Base-by-base conservation (phyloP, 1,140 invertebrate genomes). In the Hyposmocoma kahamanoa region DNA sequence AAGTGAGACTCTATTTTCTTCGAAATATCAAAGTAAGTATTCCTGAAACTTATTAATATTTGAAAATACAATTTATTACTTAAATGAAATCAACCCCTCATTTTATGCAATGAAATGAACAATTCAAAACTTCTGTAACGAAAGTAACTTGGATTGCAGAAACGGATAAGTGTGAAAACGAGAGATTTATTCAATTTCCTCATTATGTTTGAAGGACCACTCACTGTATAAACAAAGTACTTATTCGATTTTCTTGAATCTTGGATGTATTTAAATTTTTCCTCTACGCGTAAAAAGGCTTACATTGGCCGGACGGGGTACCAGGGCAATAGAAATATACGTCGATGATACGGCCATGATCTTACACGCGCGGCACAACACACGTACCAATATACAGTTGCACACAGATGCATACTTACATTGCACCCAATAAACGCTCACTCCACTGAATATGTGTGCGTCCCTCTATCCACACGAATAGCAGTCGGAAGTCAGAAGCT, bases 381-480 rank as follows among this genome's bases (percentile, higher is more conserved):
- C 15, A 34, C 38, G 50, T n/a, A n/a, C n/a, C n/a, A n/a, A n/a
- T n/a, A n/a, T n/a, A n/a, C n/a, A 48, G 38, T 46, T 60, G 62
- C 67, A 68, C 42, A 61, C 60, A 69, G 32, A 50, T 53, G 42
- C 46, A 49, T 57, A 45, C 50, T 77, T 79, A 78, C 73, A 76
- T 65, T 72, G 70, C 65, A 68, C 61, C 54, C 52, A n/a, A 59
- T 58, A 73, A 77, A 75, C 68, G 76, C 63, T 78, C 62, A 64
- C 61, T 67, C 63, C 63, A 62, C 66, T 83, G 81, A 81, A 74
- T 77, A 56, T 55, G 34, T 42, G 48, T 48, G 38, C 51, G 61
- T 62, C 43, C 55, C 53, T 51, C 60, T 42, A 47, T 53, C 59
- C 55, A 60, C 58, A 52, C 53, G 58, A 48, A 63, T 68, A 67